Conservation (phyloP, 2,113 vertebrate species). For the Malaclemys terrapin region DNA sequence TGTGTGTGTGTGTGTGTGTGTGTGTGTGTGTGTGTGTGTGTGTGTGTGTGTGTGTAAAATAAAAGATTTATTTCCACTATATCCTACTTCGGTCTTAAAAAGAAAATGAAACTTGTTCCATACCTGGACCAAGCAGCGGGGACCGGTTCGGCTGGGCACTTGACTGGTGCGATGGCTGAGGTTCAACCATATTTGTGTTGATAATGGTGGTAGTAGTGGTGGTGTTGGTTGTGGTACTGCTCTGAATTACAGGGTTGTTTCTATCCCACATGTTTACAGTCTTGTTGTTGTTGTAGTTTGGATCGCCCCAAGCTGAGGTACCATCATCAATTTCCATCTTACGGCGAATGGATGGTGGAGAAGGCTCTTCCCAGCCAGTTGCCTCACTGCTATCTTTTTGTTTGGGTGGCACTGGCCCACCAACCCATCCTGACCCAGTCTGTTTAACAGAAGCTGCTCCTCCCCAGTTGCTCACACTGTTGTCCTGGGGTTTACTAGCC, state of each 20-base stretch:
- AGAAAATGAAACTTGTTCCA: background rate
- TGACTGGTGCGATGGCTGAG: conserved; percentile 85
- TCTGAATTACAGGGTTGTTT: conserved; percentile 90
- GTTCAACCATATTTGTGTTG: conserved; percentile 84
- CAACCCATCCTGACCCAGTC: conserved; percentile 87
- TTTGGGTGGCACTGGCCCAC: conserved; percentile 84
- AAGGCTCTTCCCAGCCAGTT: conserved; percentile 98
- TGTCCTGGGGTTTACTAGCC: conserved; percentile 92
- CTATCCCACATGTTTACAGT: conserved; percentile 98
- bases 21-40: too few species aligned
- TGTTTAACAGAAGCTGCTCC: conserved; percentile 94
- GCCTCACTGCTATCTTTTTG: conserved; percentile 89
- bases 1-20: background rate
- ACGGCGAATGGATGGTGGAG: conserved; percentile 94
- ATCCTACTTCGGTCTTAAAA: background rate
- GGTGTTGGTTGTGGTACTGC: conserved; percentile 82
- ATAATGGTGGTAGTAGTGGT: conserved; percentile 83
- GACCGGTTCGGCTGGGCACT: conserved; percentile 88
- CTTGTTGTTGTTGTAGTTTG: conserved; percentile 89
- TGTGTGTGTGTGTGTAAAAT: background rate
- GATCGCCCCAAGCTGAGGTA: conserved; percentile 99
- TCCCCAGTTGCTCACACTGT: conserved; percentile 90
- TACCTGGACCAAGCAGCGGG: conserved; percentile 91
- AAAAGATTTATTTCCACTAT: background rate
- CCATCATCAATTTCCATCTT: conserved; percentile 99